Evolutionary conservation across 2,888 invertebrate genomes (phyloP), one percentile per base, ranked within the genome.

Genomic region (Ophion slaviceki): DNA sequence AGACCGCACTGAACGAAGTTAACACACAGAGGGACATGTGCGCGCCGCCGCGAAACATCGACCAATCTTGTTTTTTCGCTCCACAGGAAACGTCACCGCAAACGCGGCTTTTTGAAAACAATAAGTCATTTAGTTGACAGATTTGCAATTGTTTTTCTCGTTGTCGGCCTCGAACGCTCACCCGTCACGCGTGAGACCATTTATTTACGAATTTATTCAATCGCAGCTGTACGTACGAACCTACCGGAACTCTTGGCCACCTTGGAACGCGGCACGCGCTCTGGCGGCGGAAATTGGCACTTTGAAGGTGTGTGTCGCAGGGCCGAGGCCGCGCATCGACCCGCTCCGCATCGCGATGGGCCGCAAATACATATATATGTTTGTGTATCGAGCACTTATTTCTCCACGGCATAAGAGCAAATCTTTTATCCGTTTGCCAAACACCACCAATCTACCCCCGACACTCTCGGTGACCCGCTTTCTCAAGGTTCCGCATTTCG

Each of bases 241-340:
- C 4, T 14, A 40, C 3, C n/a, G n/a, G 53, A 76, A 20, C 36
- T n/a, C 40, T 8, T 36, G 10, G 66, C n/a, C 11, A n/a, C 10
- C 62, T 40, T 28, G 64, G 40, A 17, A 45, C 57, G 85, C 64
- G 64, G 40, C 17, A 45, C 57, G 85, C 64, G 62, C 79, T 28
- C 66, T 75, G 61, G 76, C 75, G 82, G 84, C 80, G 76, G 62
- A 78, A 45, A 71, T 80, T 68, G 61, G 32, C 59, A 79, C 28
- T 53, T 59, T 36, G 71, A 70, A 17, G 67, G 24, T 57, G 66
- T 80, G 84, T 88, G 85, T 90, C 88, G 40, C 40, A 90, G 91
- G 90, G 91, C 91, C 91, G 91, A n/a, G 61, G 89, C 91, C 91
- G 92, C 91, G 90, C 91, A 92, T 92, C 92, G 92, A 92, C 91